Evolutionary conservation across 2,113 vertebrate species (phyloP).

Genomic region (Puma concolor): DNA sequence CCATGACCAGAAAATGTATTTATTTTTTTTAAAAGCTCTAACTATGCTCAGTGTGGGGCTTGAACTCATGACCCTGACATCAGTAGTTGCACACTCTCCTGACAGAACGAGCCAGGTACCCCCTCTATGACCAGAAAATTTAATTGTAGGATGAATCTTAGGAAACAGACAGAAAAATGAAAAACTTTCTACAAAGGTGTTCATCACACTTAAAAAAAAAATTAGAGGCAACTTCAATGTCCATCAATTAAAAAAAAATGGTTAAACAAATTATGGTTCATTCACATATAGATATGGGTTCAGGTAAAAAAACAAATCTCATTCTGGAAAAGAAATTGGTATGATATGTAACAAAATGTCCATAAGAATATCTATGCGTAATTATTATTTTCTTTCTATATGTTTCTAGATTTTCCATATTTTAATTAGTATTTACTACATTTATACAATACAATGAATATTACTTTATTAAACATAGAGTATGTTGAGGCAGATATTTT

Average conservation of each 20-base stretch:
- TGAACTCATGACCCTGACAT: not conserved
- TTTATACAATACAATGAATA: not conserved
- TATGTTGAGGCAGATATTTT: not conserved
- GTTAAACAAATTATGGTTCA: not conserved
- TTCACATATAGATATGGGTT: not conserved
- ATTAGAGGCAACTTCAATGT: not conserved
- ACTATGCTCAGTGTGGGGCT: not conserved
- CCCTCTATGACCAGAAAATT: not conserved
- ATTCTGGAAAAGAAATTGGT: not conserved
- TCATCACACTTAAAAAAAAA: not conserved
- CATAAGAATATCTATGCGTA: not conserved
- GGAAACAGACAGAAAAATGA: not conserved
- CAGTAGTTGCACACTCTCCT: not conserved
- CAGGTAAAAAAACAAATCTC: not conserved
- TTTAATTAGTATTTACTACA: not conserved
- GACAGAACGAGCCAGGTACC: not conserved
- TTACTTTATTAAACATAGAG: not conserved
- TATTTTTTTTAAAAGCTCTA: not conserved
- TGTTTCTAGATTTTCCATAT: not conserved
- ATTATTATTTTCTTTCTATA: not conserved
- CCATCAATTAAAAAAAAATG: not conserved
- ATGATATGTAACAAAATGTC: not conserved
- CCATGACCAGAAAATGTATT: not conserved
- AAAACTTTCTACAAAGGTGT: not conserved
- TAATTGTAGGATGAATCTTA: not conserved